Conservation (phyloP, 1,140 invertebrate genomes). For the Platyura marginata region DNA sequence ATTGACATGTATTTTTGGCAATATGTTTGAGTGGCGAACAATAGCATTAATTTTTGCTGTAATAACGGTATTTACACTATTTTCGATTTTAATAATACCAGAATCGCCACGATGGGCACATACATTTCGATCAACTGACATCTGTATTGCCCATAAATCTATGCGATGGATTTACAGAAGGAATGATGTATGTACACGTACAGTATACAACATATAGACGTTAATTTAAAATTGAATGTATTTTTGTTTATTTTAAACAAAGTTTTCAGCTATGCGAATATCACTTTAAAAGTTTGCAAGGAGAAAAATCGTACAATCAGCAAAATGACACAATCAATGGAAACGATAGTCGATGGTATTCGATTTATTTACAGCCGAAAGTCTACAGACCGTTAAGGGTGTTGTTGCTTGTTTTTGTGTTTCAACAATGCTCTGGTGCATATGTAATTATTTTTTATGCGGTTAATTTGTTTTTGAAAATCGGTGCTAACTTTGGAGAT, state of each 20-base stretch:
- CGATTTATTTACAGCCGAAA: background rate
- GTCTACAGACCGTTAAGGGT: constrained; percentile 30
- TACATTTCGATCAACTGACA: constrained; percentile 22
- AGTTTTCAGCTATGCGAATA: no score
- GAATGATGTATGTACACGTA: constrained; percentile 8
- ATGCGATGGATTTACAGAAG: constrained; percentile 25
- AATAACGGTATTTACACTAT: constrained; percentile 18
- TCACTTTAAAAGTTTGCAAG: no score
- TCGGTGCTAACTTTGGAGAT: constrained; percentile 25
- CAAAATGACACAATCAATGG: no score
- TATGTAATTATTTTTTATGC: constrained; percentile 53
- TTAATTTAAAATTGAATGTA: no score
- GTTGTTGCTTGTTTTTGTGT: constrained; percentile 28
- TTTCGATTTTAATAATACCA: constrained; percentile 26
- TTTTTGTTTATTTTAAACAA: no score
- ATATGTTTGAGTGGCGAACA: constrained; percentile 26
- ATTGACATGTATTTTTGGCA: constrained; percentile 27
- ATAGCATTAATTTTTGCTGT: constrained; percentile 26
- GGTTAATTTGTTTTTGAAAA: constrained; percentile 31
- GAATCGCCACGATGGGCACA: constrained; percentile 37
- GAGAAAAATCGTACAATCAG: no score
- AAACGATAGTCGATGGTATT: background rate
- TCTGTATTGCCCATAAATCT: constrained; percentile 17
- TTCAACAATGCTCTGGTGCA: constrained; percentile 36
- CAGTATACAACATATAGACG: no score